Base-by-base conservation (phyloP, 2,113 vertebrate species). In the Centropus unirufus region DNA sequence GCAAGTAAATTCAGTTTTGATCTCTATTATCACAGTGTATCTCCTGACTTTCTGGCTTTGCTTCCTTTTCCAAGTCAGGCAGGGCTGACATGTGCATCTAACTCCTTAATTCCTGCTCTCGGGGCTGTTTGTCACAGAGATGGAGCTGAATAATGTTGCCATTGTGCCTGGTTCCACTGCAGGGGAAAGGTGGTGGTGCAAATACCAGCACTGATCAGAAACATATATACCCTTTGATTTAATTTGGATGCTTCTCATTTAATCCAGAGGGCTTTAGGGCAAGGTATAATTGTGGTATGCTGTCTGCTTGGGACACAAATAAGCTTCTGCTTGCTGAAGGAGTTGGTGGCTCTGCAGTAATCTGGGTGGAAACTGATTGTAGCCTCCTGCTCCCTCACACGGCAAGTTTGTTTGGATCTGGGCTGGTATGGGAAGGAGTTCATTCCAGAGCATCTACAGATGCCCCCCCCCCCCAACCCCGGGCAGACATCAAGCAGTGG, bases 71-170 rank as follows among this genome's bases (percentile, higher is more conserved):
- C 42, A 8, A 67, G 26, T 9, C n/a, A 14, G 68, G 54, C 89
- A 30, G 77, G 73, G 61, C 22, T 69, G 63, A 29, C 0, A 5
- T 19, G 62, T 27, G 44, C 27, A 5, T 47, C 61, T 16, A 27
- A 77, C 69, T 44, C 92, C 19, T 68, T 17, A 30, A 55, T 55
- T 55, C 44, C 59, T 34, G 74, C 64, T 82, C n/a, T 36, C 8
- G 1, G 74, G 63, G 59, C 62, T 27, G 39, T 58, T 29, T 23
- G 29, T 76, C 87, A n/a, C 78, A 0, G 17, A 8, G 32, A 18
- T 0, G 3, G 69, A 22, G 59, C 84, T 55, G 84, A 62, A 8
- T 11, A 24, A 9, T 2, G 2, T 34, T 14, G 67, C 30, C 0
- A 5, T 40, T 32, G 49, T 22, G 61, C 44, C 12, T 9, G 89